Base-by-base conservation (phyloP, 2,888 invertebrate genomes). In the Clusia tigrina region DNA sequence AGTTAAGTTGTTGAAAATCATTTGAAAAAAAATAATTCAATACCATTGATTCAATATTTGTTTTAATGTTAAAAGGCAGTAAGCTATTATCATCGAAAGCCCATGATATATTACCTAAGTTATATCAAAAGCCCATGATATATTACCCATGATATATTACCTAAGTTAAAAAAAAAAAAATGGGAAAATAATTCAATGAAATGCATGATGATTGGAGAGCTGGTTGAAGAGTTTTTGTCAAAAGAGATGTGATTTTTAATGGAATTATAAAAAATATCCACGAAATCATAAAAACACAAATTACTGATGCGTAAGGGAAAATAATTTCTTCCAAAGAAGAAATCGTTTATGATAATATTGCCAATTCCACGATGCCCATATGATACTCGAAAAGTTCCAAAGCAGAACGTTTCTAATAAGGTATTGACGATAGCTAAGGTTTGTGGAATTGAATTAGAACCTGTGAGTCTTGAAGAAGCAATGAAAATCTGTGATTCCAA, bases 141-240 rank as follows among this genome's bases (percentile, higher is more conserved):
- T n/a, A n/a, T n/a, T n/a, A n/a, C n/a, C n/a, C n/a, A n/a, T n/a
- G n/a, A n/a, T n/a, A n/a, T n/a, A n/a, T n/a, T n/a, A n/a, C n/a
- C n/a, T n/a, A n/a, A n/a, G n/a, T n/a, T n/a, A n/a, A n/a, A n/a
- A n/a, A n/a, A n/a, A n/a, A n/a, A n/a, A n/a, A 64, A 64, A 58
- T 66, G 63, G 66, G 54, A 64, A 32, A 52, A 51, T 22, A 66
- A 66, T 42, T 63, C 42, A 22, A 23, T 66, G n/a, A 61, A 64
- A 37, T 60, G 60, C 18, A 18, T 54, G 12, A 62, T 65, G 65
- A 37, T 63, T 26, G 54, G 62, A 15, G 60, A 61, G 46, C 12
- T 2, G 37, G 32, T 12, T 32, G 58, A 52, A 67, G 37, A 52
- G 24, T 63, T 18, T 54, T 56, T 22, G 52, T 65, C 12, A 51